Evolutionary conservation across 2,888 invertebrate genomes (phyloP).

Genomic region (Miltochrista miniata): DNA sequence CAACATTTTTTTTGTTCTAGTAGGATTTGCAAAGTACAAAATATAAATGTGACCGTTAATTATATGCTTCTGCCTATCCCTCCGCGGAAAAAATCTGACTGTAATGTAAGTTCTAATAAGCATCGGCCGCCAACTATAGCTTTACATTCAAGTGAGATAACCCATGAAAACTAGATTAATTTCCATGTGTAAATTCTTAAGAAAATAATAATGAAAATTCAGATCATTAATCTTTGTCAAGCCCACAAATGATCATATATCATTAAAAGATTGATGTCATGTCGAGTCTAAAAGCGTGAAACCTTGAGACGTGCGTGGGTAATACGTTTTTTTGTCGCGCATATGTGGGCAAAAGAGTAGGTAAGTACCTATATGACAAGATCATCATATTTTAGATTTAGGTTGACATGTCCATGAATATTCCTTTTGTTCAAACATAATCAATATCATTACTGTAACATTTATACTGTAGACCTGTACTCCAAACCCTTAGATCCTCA

Average conservation of each 20-base stretch:
- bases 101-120: slow-evolving; percentile 25
- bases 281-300: slow-evolving; percentile 37
- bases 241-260: slow-evolving; percentile 60
- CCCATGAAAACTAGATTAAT: slow-evolving; percentile 7
- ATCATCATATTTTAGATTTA: not conserved
- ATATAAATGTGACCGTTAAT: too few species aligned
- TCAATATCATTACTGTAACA: too few species aligned
- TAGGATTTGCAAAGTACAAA: too few species aligned
- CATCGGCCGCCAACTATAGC: slow-evolving; percentile 11
- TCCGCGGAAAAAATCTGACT: too few species aligned
- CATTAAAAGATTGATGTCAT: slow-evolving; percentile 41
- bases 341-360: not conserved
- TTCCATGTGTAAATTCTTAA: slow-evolving; percentile 28
- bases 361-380: too few species aligned
- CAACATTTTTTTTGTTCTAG: too few species aligned
- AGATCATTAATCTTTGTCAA: slow-evolving; percentile 65
- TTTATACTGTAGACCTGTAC: too few species aligned
- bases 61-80: too few species aligned
- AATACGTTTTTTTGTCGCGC: not conserved
- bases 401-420: not conserved
- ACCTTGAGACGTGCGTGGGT: slow-evolving; percentile 16
- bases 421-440: slow-evolving; percentile 1
- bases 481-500: too few species aligned
- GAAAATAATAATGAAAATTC: slow-evolving; percentile 55
- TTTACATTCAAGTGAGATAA: not conserved